phyloP scores from a whole-genome alignment of 2,797 vertebrate genomes.

The Anguilla pacifica region DNA sequence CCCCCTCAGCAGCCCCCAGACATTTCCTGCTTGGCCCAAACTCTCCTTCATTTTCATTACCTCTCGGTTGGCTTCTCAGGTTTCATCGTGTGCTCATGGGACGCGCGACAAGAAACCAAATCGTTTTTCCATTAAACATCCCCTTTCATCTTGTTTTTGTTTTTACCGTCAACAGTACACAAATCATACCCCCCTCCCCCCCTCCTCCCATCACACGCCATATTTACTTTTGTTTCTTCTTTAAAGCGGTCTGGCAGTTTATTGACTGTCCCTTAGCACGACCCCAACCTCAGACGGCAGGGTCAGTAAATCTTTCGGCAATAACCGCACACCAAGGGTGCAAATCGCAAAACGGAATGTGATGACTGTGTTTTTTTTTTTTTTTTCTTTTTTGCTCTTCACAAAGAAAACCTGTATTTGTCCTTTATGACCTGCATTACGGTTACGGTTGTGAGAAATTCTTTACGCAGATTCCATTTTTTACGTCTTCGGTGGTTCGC shows the following conservation, averaged over 20 bases:
- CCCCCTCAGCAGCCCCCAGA: conserved; percentile 55
- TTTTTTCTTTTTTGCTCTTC: conserved; percentile 38
- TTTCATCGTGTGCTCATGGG: conserved; percentile 69
- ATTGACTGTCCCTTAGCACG: conserved; percentile 46
- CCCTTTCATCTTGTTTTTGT: conserved; percentile 56
- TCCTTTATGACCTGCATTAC: conserved; percentile 50
- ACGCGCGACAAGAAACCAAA: conserved; percentile 67
- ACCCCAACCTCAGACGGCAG: conserved; percentile 32
- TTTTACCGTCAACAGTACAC: conserved; percentile 56
- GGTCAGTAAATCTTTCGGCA: conserved; percentile 50
- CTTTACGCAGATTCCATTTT: conserved; percentile 29
- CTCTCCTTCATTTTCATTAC: conserved; percentile 71
- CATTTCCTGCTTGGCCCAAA: conserved; percentile 73
- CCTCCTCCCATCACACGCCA: not conserved
- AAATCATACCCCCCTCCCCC: not conserved
- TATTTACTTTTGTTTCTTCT: conserved; percentile 51
- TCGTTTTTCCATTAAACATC: conserved; percentile 65
- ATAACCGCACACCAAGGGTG: conserved; percentile 33
- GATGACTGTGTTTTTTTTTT: conserved; percentile 23
- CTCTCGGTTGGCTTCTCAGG: conserved; percentile 59
- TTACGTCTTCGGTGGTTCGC: not conserved
- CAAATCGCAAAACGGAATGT: conserved; percentile 38
- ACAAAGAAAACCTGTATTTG: conserved; percentile 59
- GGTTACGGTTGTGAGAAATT: not conserved
- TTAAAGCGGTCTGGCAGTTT: conserved; percentile 57